These are phyloP conservation scores for Anthonomus grandis DNA, from an alignment of 1,140 invertebrate species.

Conservation along the genomic window DNA sequence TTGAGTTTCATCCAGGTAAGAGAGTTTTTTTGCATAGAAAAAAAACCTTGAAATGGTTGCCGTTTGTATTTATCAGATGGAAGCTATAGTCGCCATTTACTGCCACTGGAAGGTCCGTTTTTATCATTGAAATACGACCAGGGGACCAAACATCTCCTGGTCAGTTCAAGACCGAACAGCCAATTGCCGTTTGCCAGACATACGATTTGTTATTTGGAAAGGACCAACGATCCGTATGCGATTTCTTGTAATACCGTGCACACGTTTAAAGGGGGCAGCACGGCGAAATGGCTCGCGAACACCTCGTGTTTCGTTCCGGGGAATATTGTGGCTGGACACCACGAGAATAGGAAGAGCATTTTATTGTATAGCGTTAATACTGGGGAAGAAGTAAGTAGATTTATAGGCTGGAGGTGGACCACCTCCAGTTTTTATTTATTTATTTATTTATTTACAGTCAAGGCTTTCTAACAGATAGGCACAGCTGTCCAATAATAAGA, in stretches of 20 bases:
- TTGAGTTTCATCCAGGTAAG: slow-evolving; percentile 50
- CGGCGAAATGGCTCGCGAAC: slow-evolving; percentile 61
- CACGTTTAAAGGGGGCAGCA: slow-evolving; percentile 59
- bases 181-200: slow-evolving; percentile 59
- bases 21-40: too few species aligned
- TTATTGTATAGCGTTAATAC: slow-evolving; percentile 65
- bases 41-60: not conserved
- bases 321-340: slow-evolving; percentile 60
- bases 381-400: slow-evolving; percentile 30
- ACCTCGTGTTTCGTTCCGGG: slow-evolving; percentile 56
- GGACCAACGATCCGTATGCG: slow-evolving; percentile 47
- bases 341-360: slow-evolving; percentile 60
- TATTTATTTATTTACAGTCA: not conserved
- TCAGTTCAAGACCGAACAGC: slow-evolving; percentile 59
- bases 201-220: slow-evolving; percentile 55
- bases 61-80: slow-evolving; percentile 36
- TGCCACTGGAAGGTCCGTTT: slow-evolving; percentile 73
- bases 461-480: too few species aligned
- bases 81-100: slow-evolving; percentile 49
- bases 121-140: slow-evolving; percentile 67
- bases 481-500: too few species aligned
- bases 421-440: not conserved
- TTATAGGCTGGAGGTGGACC: not conserved
- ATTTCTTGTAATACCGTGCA: slow-evolving; percentile 57
- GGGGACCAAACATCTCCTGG: slow-evolving; percentile 58